Evolutionary conservation across 2,888 invertebrate genomes (phyloP).

Genomic region (Volucella bombylans): DNA sequence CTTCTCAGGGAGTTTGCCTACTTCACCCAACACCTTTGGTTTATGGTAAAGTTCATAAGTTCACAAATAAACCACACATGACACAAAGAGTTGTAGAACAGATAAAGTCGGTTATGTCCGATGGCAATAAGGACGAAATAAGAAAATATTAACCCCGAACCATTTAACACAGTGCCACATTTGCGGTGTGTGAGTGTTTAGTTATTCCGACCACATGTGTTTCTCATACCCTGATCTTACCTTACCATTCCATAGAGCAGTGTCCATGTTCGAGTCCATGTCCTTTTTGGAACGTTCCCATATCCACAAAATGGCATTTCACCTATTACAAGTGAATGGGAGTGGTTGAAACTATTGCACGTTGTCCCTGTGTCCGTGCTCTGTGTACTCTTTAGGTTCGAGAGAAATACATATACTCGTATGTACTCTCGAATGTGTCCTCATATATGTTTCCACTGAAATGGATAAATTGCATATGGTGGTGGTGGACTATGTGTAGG

Average conservation of each 20-base stretch:
- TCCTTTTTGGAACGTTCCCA: conserved; percentile 35
- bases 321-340: conserved; percentile 58
- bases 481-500: conserved; percentile 4
- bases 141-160: conserved; percentile 70
- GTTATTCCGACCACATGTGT: conserved; percentile 64
- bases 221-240: background rate
- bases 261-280: conserved; percentile 47
- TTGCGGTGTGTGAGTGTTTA: conserved; percentile 58
- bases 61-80: conserved; percentile 65
- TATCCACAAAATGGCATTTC: conserved; percentile 53
- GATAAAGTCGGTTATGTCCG: conserved; percentile 68
- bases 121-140: conserved; percentile 69
- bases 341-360: conserved; percentile 58
- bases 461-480: conserved; percentile 61
- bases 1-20: background rate
- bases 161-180: conserved; percentile 56
- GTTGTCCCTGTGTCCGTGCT: conserved; percentile 2
- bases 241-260: background rate
- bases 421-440: conserved; percentile 17
- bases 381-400: conserved; percentile 6
- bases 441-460: conserved; percentile 20
- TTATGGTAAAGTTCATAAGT: conserved; percentile 60
- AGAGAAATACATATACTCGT: conserved; percentile 2
- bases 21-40: conserved; percentile 6
- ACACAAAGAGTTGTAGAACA: conserved; percentile 67